A percentile compares a stretch with the other conserved stretches of the same genome.
Evolutionary conservation across 92 coral and sea anemone species (phyloP).

Genomic region (Paragorgia papillata): DNA sequence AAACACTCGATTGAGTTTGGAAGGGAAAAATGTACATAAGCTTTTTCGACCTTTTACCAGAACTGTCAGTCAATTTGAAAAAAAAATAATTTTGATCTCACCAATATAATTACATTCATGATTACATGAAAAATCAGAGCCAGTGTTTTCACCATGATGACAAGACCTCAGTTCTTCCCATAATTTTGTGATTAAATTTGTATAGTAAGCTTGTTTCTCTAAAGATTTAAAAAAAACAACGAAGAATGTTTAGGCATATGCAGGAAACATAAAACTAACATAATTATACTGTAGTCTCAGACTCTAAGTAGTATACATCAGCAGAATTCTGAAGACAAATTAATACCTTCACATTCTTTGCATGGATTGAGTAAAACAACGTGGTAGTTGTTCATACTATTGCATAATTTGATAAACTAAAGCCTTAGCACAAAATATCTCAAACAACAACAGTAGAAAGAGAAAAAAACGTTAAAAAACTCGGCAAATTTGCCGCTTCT

Average conservation of each 20-base stretch:
- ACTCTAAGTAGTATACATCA: too few relatives aligned
- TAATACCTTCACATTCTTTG: constrained; percentile 26
- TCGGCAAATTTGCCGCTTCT: too few relatives aligned
- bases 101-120: too few relatives aligned
- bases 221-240: not conserved
- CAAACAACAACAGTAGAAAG: not conserved
- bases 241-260: not conserved
- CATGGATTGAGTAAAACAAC: constrained; percentile 15
- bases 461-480: too few relatives aligned
- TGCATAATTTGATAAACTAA: not conserved
- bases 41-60: too few relatives aligned
- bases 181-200: not conserved
- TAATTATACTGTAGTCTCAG: too few relatives aligned
- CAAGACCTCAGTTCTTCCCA: constrained; percentile 13
- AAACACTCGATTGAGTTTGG: too few relatives aligned
- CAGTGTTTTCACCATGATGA: not conserved
- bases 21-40: too few relatives aligned
- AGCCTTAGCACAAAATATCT: not conserved
- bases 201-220: constrained; percentile 6
- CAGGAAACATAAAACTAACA: too few relatives aligned
- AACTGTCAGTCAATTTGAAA: too few relatives aligned
- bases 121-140: not conserved
- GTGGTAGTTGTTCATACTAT: constrained; percentile 7
- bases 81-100: too few relatives aligned
- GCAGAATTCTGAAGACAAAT: too few relatives aligned